phyloP scores from a whole-genome alignment of 2,113 vertebrate species.

The Chaetodon trifascialis region DNA sequence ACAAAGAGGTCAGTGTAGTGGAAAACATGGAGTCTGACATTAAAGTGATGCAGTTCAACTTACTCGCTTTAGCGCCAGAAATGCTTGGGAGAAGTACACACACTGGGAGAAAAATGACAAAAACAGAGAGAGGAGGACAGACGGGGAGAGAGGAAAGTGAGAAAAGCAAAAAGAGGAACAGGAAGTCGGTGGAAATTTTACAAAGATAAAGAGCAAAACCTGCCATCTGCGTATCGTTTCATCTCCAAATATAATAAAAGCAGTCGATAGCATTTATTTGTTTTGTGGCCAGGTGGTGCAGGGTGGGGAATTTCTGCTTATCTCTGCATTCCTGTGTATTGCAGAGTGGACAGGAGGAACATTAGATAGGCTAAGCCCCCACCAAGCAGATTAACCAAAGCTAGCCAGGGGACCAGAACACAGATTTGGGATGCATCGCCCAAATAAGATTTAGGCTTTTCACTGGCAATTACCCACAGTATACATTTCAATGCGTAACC shows the following conservation, averaged over 20 bases:
- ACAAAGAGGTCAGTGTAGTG: slow-evolving; percentile 80
- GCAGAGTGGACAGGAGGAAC: slow-evolving; percentile 53
- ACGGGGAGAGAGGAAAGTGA: not conserved
- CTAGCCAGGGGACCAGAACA: slow-evolving; percentile 57
- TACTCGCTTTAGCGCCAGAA: slow-evolving; percentile 43
- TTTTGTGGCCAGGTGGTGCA: slow-evolving; percentile 38
- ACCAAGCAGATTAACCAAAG: slow-evolving; percentile 75
- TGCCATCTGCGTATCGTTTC: slow-evolving; percentile 29
- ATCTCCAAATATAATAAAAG: slow-evolving; percentile 45
- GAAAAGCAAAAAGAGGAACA: not conserved
- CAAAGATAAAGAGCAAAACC: slow-evolving; percentile 27
- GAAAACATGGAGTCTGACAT: slow-evolving; percentile 78
- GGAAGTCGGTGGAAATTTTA: slow-evolving; percentile 5
- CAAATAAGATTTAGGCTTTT: slow-evolving; percentile 78
- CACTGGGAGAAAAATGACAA: not conserved
- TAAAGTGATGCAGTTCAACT: slow-evolving; percentile 75
- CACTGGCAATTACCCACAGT: slow-evolving; percentile 76
- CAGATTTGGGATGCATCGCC: slow-evolving; percentile 74
- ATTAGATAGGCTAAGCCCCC: slow-evolving; percentile 67
- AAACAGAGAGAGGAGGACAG: slow-evolving; percentile 13
- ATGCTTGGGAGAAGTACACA: slow-evolving; percentile 32
- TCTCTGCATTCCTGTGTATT: slow-evolving; percentile 57
- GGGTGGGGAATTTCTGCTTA: slow-evolving; percentile 53
- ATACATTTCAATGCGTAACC: slow-evolving; percentile 63
- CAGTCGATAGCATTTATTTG: slow-evolving; percentile 50